Base-by-base conservation (phyloP, 1,140 invertebrate species). In the Megathymus violae region DNA sequence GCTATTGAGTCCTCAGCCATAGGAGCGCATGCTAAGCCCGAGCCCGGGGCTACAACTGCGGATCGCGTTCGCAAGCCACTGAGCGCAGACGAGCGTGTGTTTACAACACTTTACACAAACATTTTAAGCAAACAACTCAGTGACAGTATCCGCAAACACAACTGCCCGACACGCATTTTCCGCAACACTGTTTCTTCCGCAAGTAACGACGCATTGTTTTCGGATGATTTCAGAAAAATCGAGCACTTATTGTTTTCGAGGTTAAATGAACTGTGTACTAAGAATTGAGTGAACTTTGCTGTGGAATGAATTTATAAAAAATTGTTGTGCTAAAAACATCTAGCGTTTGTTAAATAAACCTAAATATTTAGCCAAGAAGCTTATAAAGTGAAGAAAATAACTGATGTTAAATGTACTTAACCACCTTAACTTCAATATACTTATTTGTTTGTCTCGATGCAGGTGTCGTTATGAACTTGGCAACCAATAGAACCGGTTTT, bases 1-100 rank as follows among this genome's bases (percentile, higher is more conserved):
- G 74, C 74, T 62, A 64, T 72, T 71, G 63, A 75, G 67, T 73
- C 71, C 67, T 76, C 69, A 71, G 72, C 71, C 74, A 75, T 77
- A 79, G 74, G 75, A 79, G 74, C 67, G 66, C 52, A 66, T 71
- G 69, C 50, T 41, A 54, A 54, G 17, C 40, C 66, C 74, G 74
- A 58, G 71, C 66, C 71, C 68, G 74, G 69, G 65, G 68, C 71
- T 64, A 46, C 71, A 66, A 65, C 71, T 54, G 69, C 63, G 62
- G 38, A 58, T 52, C 62, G 56, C 58, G 38, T 56, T 63, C 71
- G 59, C 62, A 65, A 67, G 65, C 76, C 67, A 74, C 64, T 77
- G 69, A 79, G 71, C 74, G 27, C 31, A 27, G 60, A 65, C 71
- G 27, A 38, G 62, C 51, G 52, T 52, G 43, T 70, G 63, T 70